Conservation (phyloP, 2,797 vertebrate genomes). For the Acanthornis magna region DNA sequence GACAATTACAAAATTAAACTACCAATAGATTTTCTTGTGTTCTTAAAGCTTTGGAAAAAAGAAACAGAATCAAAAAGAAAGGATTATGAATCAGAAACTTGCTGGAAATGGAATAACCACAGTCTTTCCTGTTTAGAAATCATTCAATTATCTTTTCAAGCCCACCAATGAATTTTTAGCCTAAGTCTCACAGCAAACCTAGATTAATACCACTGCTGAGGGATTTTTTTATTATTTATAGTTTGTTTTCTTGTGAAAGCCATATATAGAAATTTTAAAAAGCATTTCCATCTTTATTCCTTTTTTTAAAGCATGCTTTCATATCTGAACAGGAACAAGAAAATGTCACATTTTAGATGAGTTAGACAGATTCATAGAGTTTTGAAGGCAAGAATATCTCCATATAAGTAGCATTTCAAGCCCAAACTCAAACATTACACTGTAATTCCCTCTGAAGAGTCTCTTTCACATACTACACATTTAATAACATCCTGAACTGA, state of each 20-base stretch:
- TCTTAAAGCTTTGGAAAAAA: not conserved
- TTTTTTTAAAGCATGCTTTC: not conserved
- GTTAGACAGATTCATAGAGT: not conserved
- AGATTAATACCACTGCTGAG: not conserved
- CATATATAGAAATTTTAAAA: not conserved
- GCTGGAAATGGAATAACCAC: not conserved
- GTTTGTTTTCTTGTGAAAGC: slow-evolving; percentile 1
- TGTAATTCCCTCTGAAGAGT: slow-evolving; percentile 9
- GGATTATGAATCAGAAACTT: slow-evolving; percentile 26
- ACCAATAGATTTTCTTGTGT: slow-evolving; percentile 20
- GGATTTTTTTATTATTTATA: slow-evolving; percentile 39
- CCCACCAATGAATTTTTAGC: not conserved
- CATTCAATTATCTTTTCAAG: slow-evolving; percentile 8
- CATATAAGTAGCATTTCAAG: slow-evolving; percentile 35
- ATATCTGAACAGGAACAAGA: not conserved
- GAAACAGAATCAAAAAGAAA: not conserved
- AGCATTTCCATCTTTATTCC: not conserved
- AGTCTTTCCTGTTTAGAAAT: slow-evolving; percentile 13
- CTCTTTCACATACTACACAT: not conserved
- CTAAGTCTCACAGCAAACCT: not conserved
- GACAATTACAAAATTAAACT: slow-evolving; percentile 51
- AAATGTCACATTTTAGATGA: slow-evolving; percentile 12
- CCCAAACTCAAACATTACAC: not conserved
- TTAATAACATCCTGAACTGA: not conserved
- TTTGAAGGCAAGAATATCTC: slow-evolving; percentile 9